These are phyloP conservation scores for Scarus forsteni DNA, from an alignment of 2,797 vertebrate species.

Conservation along the genomic window DNA sequence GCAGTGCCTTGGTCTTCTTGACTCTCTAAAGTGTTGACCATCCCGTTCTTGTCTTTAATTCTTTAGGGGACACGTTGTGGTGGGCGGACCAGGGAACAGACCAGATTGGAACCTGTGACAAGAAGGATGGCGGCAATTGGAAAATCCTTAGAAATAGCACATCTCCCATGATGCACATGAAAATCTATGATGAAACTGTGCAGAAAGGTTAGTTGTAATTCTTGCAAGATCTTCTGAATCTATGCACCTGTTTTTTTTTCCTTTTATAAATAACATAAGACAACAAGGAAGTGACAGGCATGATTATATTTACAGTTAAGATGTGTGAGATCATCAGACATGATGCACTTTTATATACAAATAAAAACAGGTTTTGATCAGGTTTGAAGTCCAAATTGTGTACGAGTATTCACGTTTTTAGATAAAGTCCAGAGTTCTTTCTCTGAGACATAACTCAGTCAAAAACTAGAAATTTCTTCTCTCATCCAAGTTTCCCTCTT, in stretches of 20 bases:
- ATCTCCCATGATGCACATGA: constrained; percentile 98
- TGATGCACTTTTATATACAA: too few species aligned
- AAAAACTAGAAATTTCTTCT: constrained; percentile 11
- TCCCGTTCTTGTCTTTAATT: background rate
- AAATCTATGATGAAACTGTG: constrained; percentile 94
- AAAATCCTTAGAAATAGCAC: constrained; percentile 93
- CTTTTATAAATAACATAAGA: constrained; percentile 13
- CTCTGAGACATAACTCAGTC: too few species aligned
- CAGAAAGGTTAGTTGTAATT: constrained; percentile 85
- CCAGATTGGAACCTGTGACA: constrained; percentile 95
- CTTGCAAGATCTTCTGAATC: background rate
- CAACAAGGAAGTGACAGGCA: background rate
- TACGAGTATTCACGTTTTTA: too few species aligned
- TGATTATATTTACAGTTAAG: too few species aligned
- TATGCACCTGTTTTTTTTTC: constrained; percentile 17
- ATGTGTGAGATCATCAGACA: too few species aligned
- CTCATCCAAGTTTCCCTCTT: constrained; percentile 23
- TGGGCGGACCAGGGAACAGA: constrained; percentile 97
- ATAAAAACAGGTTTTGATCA: too few species aligned
- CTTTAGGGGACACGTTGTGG: constrained; percentile 93
- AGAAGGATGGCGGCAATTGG: constrained; percentile 89
- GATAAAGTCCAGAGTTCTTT: too few species aligned
- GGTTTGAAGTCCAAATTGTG: too few species aligned
- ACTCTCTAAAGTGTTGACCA: background rate
- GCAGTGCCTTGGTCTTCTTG: background rate